phyloP scores from a whole-genome alignment of 2,113 vertebrate species.

The Abramis brama region DNA sequence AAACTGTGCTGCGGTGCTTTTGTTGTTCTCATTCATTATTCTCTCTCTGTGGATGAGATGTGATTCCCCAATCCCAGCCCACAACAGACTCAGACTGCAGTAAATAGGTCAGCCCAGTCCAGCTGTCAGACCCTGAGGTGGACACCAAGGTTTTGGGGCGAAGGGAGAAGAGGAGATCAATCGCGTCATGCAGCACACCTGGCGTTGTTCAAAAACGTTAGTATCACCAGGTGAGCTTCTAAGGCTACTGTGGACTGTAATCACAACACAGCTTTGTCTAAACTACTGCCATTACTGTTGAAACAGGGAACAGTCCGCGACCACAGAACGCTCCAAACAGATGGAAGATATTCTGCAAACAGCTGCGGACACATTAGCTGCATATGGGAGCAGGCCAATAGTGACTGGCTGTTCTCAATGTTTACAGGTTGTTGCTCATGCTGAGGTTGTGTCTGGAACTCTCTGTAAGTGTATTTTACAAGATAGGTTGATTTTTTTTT shows the following conservation, averaged over 20 bases:
- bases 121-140: slow-evolving; percentile 38
- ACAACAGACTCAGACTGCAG: slow-evolving; percentile 5
- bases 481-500: background rate
- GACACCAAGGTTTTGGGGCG: background rate
- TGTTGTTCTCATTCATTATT: slow-evolving; percentile 28
- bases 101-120: slow-evolving; percentile 31
- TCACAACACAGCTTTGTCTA: slow-evolving; percentile 19
- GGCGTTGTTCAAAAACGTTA: slow-evolving; percentile 34
- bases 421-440: background rate
- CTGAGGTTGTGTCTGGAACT: background rate
- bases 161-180: slow-evolving; percentile 2
- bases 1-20: background rate
- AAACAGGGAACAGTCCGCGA: background rate
- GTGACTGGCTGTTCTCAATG: background rate
- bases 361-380: background rate
- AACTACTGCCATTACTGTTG: background rate
- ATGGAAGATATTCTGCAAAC: background rate
- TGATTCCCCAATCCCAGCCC: background rate
- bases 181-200: slow-evolving; percentile 17
- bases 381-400: background rate
- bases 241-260: background rate
- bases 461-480: background rate
- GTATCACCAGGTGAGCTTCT: slow-evolving; percentile 6
- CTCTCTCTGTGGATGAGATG: slow-evolving; percentile 10
- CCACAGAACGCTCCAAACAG: background rate